A percentile compares a stretch with the other conserved stretches of the same genome.
phyloP scores from a whole-genome alignment of 2,113 vertebrate species.

The Takifugu bimaculatus region DNA sequence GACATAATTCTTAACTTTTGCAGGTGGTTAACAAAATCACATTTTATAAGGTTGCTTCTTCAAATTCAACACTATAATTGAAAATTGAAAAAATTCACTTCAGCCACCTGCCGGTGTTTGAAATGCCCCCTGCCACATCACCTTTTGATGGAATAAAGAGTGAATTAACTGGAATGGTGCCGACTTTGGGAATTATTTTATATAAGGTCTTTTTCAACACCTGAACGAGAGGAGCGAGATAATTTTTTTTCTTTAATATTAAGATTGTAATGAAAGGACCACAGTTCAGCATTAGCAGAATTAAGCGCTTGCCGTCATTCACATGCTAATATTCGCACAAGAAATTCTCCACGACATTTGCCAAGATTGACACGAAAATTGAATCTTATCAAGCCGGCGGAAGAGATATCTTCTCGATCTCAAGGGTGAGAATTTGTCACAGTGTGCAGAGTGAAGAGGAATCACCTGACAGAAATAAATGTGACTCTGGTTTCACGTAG shows the following conservation, averaged over 20 bases:
- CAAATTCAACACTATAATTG: conserved; percentile 50
- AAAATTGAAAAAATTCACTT: conserved; percentile 54
- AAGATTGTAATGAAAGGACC: conserved; percentile 61
- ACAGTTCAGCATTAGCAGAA: conserved; percentile 54
- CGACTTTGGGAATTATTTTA: conserved; percentile 72
- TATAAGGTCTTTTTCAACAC: conserved; percentile 66
- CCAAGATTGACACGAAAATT: conserved; percentile 52
- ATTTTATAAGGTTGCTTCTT: conserved; percentile 34
- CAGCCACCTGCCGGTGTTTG: conserved; percentile 38
- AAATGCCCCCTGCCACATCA: conserved; percentile 58
- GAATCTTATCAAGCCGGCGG: too few relatives aligned
- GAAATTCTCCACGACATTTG: conserved; percentile 42
- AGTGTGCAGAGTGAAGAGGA: too few relatives aligned
- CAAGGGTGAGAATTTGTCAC: too few relatives aligned
- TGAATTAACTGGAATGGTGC: conserved; percentile 71
- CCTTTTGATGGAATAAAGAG: conserved; percentile 72
- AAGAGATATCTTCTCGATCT: too few relatives aligned
- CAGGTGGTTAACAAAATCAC: neutral
- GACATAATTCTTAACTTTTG: too few relatives aligned
- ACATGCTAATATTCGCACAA: conserved; percentile 58
- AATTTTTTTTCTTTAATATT: conserved; percentile 63
- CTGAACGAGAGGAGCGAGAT: conserved; percentile 66
- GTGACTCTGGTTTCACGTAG: too few relatives aligned
- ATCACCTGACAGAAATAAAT: too few relatives aligned
- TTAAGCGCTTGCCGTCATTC: conserved; percentile 65